These are phyloP conservation scores for Drosophila mojavensis DNA, from an alignment of 1,140 invertebrate species.

Conservation along the genomic window DNA sequence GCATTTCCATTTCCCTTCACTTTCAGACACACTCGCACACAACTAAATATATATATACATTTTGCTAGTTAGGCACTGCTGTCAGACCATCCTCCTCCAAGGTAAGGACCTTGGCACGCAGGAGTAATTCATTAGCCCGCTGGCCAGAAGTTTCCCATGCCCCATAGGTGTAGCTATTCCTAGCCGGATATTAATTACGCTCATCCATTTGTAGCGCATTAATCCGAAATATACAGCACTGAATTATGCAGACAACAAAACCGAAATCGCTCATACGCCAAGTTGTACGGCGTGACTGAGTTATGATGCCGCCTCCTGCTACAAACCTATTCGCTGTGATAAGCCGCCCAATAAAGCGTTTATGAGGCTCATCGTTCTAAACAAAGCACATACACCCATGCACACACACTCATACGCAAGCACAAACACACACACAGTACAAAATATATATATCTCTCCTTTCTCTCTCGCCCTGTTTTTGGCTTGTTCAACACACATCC, in stretches of 20 bases:
- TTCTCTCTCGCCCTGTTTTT: neutral
- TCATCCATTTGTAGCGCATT: slow-evolving; percentile 57
- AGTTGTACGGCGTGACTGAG: slow-evolving; percentile 29
- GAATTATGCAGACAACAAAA: slow-evolving; percentile 40
- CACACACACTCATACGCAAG: neutral
- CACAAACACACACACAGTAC: neutral
- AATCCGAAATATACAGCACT: slow-evolving; percentile 43
- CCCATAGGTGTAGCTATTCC: neutral
- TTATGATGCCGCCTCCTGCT: slow-evolving; percentile 15
- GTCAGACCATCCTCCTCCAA: neutral
- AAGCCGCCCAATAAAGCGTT: slow-evolving; percentile 23
- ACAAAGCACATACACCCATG: neutral
- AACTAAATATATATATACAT: slow-evolving; percentile 7
- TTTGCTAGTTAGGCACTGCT: neutral
- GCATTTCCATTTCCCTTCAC: neutral
- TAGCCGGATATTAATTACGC: slow-evolving; percentile 66
- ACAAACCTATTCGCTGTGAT: slow-evolving; percentile 5
- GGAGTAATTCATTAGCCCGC: slow-evolving; percentile 49
- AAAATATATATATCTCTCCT: neutral
- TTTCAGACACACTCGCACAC: neutral
- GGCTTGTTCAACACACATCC: neutral
- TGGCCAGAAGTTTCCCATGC: neutral
- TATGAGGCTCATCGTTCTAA: slow-evolving; percentile 24
- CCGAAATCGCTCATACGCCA: slow-evolving; percentile 37
- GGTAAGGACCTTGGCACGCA: slow-evolving; percentile 27